Percentiles rank a stretch among this genome's conserved stretches.
Conservation (phyloP, 2,888 invertebrate species). For the Scrobipalpa atriplicella region DNA sequence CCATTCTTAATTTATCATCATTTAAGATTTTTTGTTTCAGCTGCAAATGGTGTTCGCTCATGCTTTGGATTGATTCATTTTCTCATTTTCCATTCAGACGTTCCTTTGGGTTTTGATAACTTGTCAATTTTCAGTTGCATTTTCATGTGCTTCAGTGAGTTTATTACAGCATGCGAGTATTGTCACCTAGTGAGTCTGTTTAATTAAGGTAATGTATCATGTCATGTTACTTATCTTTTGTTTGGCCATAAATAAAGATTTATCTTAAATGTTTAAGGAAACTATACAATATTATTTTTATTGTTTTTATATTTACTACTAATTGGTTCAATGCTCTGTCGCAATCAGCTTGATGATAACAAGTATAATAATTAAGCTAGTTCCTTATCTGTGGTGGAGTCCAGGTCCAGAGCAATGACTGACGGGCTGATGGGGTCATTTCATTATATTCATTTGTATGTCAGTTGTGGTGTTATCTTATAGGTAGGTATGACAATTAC, state of each 20-base stretch:
- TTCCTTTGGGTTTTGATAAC: conserved; percentile 1
- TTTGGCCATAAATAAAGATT: neutral
- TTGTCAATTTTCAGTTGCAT: conserved; percentile 31
- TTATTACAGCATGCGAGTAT: conserved; percentile 16
- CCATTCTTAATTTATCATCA: conserved; percentile 49
- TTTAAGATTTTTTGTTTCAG: conserved; percentile 65
- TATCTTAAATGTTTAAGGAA: neutral
- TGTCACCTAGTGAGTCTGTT: neutral
- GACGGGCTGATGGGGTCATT: conserved; percentile 61
- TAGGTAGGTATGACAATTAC: conserved; percentile 51
- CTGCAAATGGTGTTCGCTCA: conserved; percentile 54
- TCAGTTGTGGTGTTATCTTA: conserved; percentile 53
- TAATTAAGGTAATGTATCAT: conserved; percentile 4
- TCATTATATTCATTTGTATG: conserved; percentile 39
- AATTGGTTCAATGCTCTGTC: conserved; percentile 51
- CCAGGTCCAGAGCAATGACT: conserved; percentile 28
- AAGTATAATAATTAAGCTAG: conserved; percentile 17
- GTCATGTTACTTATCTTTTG: neutral
- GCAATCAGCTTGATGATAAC: conserved; percentile 34
- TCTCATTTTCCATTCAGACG: neutral
- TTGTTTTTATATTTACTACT: conserved; percentile 32
- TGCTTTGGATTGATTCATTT: conserved; percentile 52
- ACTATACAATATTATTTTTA: conserved; percentile 7
- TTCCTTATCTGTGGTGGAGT: conserved; percentile 26
- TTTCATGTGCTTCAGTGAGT: conserved; percentile 31